Percentiles rank a stretch among this genome's conserved stretches.
Conservation (phyloP, 2,113 vertebrate genomes). For the Excalfactoria chinensis region DNA sequence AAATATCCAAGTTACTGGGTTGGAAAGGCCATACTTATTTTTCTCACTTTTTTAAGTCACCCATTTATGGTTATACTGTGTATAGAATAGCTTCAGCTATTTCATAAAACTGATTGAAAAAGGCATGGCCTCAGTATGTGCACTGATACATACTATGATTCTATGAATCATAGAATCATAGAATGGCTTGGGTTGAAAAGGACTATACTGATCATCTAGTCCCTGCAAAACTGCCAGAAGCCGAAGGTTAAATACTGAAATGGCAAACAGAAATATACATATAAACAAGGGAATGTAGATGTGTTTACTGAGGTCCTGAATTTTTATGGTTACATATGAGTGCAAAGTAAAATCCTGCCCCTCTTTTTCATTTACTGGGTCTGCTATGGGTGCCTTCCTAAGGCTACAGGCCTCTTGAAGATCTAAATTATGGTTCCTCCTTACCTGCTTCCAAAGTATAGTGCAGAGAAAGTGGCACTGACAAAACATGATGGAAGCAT, state of each 20-base stretch:
- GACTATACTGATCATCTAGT: background rate
- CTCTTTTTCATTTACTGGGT: background rate
- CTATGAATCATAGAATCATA: no score
- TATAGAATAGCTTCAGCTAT: background rate
- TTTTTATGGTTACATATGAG: background rate
- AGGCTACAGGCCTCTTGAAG: background rate
- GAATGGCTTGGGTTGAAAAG: no score
- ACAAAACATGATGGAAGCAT: background rate
- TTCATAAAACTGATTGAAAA: background rate
- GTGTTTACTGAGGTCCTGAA: background rate
- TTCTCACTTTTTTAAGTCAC: background rate
- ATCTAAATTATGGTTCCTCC: background rate
- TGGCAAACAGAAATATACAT: background rate
- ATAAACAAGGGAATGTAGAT: background rate
- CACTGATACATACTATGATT: no score
- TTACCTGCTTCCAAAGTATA: background rate
- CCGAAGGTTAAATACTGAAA: background rate
- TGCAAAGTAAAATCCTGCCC: background rate
- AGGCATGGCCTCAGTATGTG: background rate
- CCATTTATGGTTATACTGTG: background rate
- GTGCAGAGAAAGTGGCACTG: background rate
- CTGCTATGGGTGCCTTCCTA: background rate
- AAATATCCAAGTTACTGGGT: background rate
- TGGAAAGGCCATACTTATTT: background rate
- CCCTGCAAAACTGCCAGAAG: background rate